Conservation (phyloP, 92 coral and sea anemone genomes). For the Muricea muricata region DNA sequence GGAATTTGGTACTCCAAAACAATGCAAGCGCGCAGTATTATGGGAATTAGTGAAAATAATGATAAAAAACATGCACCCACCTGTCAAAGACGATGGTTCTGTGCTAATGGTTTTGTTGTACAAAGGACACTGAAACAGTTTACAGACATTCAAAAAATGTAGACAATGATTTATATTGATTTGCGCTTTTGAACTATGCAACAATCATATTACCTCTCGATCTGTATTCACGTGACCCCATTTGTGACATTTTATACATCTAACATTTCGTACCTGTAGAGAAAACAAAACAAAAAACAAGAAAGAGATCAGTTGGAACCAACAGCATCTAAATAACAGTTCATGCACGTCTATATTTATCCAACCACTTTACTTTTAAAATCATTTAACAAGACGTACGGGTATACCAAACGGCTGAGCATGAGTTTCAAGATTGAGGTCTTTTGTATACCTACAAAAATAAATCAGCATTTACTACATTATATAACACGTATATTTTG, state of each 20-base stretch:
- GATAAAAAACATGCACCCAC: conserved; percentile 26
- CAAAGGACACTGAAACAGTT: conserved; percentile 82
- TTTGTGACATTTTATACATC: conserved; percentile 91
- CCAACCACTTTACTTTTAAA: too few species aligned
- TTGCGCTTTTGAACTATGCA: too few species aligned
- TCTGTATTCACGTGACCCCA: conserved; percentile 99
- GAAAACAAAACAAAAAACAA: too few species aligned
- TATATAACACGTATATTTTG: too few species aligned
- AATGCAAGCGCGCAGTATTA: too few species aligned
- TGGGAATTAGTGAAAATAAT: too few species aligned
- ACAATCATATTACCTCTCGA: conserved; percentile 94
- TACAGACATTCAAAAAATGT: too few species aligned
- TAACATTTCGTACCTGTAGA: conserved; percentile 91
- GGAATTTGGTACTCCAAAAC: too few species aligned
- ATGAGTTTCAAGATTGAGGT: conserved; percentile 84
- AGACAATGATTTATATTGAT: too few species aligned
- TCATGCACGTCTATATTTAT: too few species aligned
- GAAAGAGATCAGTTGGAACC: too few species aligned
- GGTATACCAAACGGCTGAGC: conserved; percentile 99
- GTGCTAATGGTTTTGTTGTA: conserved; percentile 70
- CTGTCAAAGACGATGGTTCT: conserved; percentile 72
- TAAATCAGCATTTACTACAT: background rate
- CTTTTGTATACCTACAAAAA: conserved; percentile 79
- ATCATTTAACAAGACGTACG: conserved; percentile 70
- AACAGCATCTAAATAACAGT: too few species aligned